Evolutionary conservation across 2,113 vertebrate species (phyloP), one percentile per base, ranked within the genome.

Genomic region (Amphiprion percula): DNA sequence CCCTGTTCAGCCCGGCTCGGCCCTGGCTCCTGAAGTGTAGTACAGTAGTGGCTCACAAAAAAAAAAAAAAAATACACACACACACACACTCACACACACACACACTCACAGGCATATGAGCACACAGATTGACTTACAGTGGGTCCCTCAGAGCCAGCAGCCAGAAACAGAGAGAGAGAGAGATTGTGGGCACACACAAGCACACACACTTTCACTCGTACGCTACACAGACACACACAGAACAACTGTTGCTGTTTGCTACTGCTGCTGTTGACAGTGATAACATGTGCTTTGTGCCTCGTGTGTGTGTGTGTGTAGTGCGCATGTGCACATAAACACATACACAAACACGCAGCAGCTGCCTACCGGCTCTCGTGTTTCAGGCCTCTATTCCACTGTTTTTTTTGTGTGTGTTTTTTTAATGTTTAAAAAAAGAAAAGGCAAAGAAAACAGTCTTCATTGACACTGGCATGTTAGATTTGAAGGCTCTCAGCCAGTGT

Each of bases 381-480:
- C 91, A 80, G 60, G 41, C 82, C 44, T 83, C 64, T 68, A 6
- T 68, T 77, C 73, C 53, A 62, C 67, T 53, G 3, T 47, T 55
- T 56, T 58, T 73, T 73, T 76, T 64, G 73, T 61, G 63, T 50
- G 41, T 64, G 62, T 63, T 66, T 60, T 68, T 79, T 68, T 0
- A 24, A 26, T 79, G 33, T 75, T 10, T 50, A 65, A 77, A 85
- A 85, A 78, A 59, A 76, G 86, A 87, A 73, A 52, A 58, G 65
- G 78, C 85, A 86, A 85, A 78, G 59, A 74, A 86, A 87, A 73
- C 56, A 46, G 78, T 62, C 30, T 71, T 91, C 91, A 91, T 90
- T 94, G 91, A 92, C 94, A 95, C 91, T 44, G 70, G 72, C 65
- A 65, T 92, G 93, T 84, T 82, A 94, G 80, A 94, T 93, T 91